These are phyloP conservation scores for Danio aesculapii DNA, from an alignment of 2,797 vertebrate species.

Conservation along the genomic window DNA sequence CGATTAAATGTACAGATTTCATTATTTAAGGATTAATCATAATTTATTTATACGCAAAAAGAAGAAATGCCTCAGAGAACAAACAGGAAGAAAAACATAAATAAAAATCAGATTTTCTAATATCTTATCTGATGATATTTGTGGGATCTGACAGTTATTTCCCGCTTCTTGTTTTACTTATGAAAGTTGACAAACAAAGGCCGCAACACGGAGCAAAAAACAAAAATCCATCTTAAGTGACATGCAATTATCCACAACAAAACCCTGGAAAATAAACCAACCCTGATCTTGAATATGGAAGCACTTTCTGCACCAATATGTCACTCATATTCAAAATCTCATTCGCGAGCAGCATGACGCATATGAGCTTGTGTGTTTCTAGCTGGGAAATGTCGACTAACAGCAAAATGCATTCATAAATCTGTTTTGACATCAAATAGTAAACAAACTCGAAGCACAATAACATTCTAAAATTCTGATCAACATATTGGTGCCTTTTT, in stretches of 20 bases:
- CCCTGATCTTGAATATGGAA: background rate
- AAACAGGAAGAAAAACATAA: slow-evolving; percentile 5
- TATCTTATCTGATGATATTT: slow-evolving; percentile 16
- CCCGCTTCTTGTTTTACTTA: background rate
- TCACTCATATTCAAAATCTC: slow-evolving; percentile 33
- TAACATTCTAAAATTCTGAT: background rate
- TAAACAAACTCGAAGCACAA: slow-evolving; percentile 17
- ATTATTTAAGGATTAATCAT: too few relatives aligned
- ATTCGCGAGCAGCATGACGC: background rate
- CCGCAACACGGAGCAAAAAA: background rate
- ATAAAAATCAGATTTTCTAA: slow-evolving; percentile 1
- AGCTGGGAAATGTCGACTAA: slow-evolving; percentile 20
- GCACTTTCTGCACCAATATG: slow-evolving; percentile 6
- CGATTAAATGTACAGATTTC: too few relatives aligned
- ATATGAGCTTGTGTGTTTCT: background rate
- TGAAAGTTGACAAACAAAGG: slow-evolving; percentile 19
- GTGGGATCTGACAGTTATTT: background rate
- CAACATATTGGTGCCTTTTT: background rate
- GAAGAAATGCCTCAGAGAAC: background rate
- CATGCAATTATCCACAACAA: slow-evolving; percentile 43
- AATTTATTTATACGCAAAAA: too few relatives aligned
- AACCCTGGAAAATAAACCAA: slow-evolving; percentile 28
- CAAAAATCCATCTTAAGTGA: slow-evolving; percentile 30
- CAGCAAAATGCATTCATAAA: slow-evolving; percentile 3
- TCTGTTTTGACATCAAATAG: slow-evolving; percentile 10